Conservation (phyloP, 1,140 invertebrate genomes). For the Solen grandis region DNA sequence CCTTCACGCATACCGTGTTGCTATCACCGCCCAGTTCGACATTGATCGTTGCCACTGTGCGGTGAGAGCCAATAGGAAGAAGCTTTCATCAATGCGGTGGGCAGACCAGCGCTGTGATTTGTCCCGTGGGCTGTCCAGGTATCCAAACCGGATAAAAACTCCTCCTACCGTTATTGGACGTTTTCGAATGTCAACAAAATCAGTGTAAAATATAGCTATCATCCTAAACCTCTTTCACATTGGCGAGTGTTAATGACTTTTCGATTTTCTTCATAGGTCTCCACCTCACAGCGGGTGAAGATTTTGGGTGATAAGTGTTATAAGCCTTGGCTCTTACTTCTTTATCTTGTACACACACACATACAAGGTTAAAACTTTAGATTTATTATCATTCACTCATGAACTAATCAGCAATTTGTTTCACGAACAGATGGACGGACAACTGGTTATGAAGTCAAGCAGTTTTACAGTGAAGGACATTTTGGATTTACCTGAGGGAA, state of each 20-base stretch:
- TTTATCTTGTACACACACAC: neutral
- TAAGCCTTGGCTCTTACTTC: conserved; percentile 24
- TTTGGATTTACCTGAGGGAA: conserved; percentile 74
- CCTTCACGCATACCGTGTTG: too few relatives aligned
- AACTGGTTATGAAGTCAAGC: conserved; percentile 73
- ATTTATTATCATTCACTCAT: neutral
- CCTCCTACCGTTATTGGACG: conserved; percentile 34
- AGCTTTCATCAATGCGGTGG: too few relatives aligned
- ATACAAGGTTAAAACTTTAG: neutral
- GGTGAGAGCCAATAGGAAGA: too few relatives aligned
- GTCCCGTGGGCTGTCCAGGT: neutral
- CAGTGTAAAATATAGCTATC: conserved; percentile 53
- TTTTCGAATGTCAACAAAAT: conserved; percentile 53
- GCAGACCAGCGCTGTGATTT: neutral
- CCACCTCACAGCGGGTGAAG: conserved; percentile 39
- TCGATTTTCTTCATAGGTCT: conserved; percentile 48
- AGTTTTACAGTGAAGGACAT: conserved; percentile 77
- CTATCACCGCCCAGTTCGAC: too few relatives aligned
- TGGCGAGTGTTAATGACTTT: conserved; percentile 51
- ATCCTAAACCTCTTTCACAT: conserved; percentile 38
- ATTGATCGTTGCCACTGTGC: too few relatives aligned
- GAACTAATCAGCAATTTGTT: too few relatives aligned
- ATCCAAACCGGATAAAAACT: neutral
- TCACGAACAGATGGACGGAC: conserved; percentile 68
- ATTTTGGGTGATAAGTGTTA: conserved; percentile 41